Base-by-base conservation (phyloP, 2,888 invertebrate species). In the Limnephilus lunatus region DNA sequence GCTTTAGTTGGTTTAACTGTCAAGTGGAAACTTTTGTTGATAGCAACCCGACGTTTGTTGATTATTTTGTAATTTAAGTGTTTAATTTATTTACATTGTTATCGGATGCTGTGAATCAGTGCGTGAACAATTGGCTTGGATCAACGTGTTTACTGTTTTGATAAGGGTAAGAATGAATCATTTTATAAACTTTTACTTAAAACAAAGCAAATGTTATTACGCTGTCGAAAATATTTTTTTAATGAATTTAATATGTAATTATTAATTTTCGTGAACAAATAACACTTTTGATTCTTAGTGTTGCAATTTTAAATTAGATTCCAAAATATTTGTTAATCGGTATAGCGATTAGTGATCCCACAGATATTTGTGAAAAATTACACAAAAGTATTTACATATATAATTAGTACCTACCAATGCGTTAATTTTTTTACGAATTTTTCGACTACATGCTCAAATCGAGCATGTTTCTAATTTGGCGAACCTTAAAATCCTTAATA, bases 21-120 rank as follows among this genome's bases (percentile, higher is more conserved):
- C 68, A 68, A 68, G 25, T 25, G 68, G 9, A 68, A 68, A 68
- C 68, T 68, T 68, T 68, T 68, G 68, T 68, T 68, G 68, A n/a
- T 68, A 68, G 68, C 68, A 68, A 68, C 68, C 68, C 68, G 68
- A 68, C 68, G 68, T 68, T 68, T 68, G 68, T 68, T 68, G 68
- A 68, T 68, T 25, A 25, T n/a, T 68, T 68, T 68, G 25, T 68
- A 68, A 68, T 68, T n/a, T 68, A 68, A 25, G 68, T 68, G 68
- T 25, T 68, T 25, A 1, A 68, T 68, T 68, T 53, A 53, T 53
- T 68, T 68, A n/a, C 68, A 68, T 68, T 68, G 68, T 25, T 68
- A 68, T 68, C 25, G 68, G 68, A 25, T 85, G 32, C n/a, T 15
- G 85, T 85, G 85, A 85, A 31, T 14, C 48, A 48, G 32, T 25